These are phyloP conservation scores for Drosophila nigritarsus DNA, from an alignment of 2,888 invertebrate species.

Conservation along the genomic window DNA sequence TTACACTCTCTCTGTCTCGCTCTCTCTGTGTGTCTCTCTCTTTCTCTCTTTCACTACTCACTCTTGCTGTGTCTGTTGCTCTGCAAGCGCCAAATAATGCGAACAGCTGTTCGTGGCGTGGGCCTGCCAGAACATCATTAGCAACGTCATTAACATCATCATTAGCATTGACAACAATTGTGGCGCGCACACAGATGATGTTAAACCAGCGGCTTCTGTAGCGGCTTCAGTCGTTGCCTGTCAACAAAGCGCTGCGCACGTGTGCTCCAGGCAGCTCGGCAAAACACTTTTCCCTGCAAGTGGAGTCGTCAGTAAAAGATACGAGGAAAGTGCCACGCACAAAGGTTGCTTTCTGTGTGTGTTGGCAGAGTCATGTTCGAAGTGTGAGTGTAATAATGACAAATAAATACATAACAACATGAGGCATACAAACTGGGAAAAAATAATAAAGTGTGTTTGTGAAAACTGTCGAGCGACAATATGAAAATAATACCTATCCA, in stretches of 20 bases:
- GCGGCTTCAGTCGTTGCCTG: slow-evolving; percentile 80
- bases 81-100: slow-evolving; percentile 1
- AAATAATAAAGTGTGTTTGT: background rate
- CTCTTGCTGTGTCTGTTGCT: background rate
- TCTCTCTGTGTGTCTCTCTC: background rate
- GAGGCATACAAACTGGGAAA: slow-evolving; percentile 8
- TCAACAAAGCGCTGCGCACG: slow-evolving; percentile 76
- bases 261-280: slow-evolving; percentile 39
- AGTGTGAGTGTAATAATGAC: slow-evolving; percentile 24
- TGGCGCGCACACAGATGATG: slow-evolving; percentile 56
- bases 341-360: slow-evolving; percentile 5
- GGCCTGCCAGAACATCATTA: slow-evolving; percentile 58
- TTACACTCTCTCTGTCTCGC: background rate
- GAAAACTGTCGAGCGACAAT: slow-evolving; percentile 15
- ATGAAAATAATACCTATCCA: slow-evolving; percentile 8
- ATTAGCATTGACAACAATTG: slow-evolving; percentile 38
- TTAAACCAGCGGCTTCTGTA: slow-evolving; percentile 69
- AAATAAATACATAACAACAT: slow-evolving; percentile 12
- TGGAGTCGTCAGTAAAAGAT: slow-evolving; percentile 2
- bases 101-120: slow-evolving; percentile 60
- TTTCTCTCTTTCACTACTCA: background rate
- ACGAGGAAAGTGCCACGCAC: slow-evolving; percentile 21
- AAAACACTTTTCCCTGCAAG: slow-evolving; percentile 6
- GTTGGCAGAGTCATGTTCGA: slow-evolving; percentile 9
- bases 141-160: slow-evolving; percentile 47